A percentile compares a stretch with the other conserved stretches of the same genome.
Evolutionary conservation across 1,140 invertebrate species (phyloP).

Genomic region (Palaemon carinicauda): DNA sequence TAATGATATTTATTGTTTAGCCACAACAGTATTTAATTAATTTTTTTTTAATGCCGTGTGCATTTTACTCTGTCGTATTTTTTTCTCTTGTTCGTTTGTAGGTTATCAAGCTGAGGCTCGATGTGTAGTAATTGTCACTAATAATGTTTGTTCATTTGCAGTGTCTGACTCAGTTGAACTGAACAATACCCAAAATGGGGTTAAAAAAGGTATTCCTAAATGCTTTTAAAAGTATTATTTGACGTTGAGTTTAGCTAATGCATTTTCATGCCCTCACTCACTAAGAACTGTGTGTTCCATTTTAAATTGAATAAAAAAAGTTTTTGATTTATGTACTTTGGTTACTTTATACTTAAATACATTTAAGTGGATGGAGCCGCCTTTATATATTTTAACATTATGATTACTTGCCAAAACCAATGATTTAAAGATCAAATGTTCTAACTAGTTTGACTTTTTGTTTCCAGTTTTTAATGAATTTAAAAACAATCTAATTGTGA

Average conservation of each 20-base stretch:
- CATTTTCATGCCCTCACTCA: not conserved
- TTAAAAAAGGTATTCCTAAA: constrained; percentile 47
- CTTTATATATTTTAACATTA: no score
- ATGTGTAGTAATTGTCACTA: not conserved
- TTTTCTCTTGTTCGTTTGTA: not conserved
- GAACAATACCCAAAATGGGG: constrained; percentile 48
- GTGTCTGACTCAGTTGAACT: constrained; percentile 46
- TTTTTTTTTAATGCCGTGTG: not conserved
- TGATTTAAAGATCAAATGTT: no score
- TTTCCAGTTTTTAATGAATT: no score
- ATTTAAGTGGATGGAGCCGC: no score
- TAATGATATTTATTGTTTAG: no score
- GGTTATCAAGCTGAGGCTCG: not conserved
- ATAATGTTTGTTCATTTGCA: constrained; percentile 42
- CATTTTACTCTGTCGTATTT: not conserved
- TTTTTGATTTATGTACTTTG: no score
- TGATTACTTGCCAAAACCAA: no score
- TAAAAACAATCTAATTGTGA: no score
- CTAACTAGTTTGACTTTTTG: no score
- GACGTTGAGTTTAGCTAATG: constrained; percentile 14
- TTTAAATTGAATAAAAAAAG: no score
- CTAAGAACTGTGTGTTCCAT: not conserved
- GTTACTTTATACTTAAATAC: no score
- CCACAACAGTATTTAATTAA: not conserved
- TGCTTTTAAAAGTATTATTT: not conserved